Conservation (phyloP, 1,140 invertebrate genomes). For the Euglossa dilemma region DNA sequence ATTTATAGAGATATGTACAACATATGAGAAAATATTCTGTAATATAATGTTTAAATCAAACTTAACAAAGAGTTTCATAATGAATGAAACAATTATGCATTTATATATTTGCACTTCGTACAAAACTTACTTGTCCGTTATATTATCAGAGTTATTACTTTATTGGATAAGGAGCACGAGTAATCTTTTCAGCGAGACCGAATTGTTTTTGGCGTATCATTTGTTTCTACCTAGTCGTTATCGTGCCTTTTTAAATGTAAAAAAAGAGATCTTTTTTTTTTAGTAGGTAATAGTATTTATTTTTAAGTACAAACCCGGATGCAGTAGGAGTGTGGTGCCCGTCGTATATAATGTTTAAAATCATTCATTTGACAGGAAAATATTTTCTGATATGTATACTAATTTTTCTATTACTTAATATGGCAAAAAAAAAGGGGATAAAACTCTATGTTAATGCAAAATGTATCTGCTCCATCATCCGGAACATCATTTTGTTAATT, state of each 20-base stretch:
- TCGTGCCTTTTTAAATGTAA: conserved; percentile 49
- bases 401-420: conserved; percentile 22
- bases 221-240: conserved; percentile 50
- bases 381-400: conserved; percentile 27
- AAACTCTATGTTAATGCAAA: conserved; percentile 37
- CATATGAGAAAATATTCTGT: conserved; percentile 57
- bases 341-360: conserved; percentile 18
- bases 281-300: conserved; percentile 53
- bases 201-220: conserved; percentile 39
- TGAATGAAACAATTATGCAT: conserved; percentile 54
- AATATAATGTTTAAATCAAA: conserved; percentile 64
- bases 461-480: conserved; percentile 46
- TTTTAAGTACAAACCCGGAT: conserved; percentile 55
- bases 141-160: conserved; percentile 27
- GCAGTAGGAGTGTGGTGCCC: conserved; percentile 26
- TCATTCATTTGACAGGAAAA: conserved; percentile 13
- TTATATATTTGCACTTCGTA: conserved; percentile 52
- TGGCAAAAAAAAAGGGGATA: conserved; percentile 3
- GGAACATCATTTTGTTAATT: conserved; percentile 60
- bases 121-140: conserved; percentile 36
- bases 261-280: conserved; percentile 28
- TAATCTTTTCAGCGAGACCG: conserved; percentile 19
- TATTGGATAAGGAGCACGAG: conserved; percentile 27
- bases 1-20: conserved; percentile 49
- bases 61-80: conserved; percentile 47